Percentiles rank a stretch among this genome's conserved stretches.
phyloP scores from a whole-genome alignment of 1,140 invertebrate genomes.

The Drosophila lacertosa region DNA sequence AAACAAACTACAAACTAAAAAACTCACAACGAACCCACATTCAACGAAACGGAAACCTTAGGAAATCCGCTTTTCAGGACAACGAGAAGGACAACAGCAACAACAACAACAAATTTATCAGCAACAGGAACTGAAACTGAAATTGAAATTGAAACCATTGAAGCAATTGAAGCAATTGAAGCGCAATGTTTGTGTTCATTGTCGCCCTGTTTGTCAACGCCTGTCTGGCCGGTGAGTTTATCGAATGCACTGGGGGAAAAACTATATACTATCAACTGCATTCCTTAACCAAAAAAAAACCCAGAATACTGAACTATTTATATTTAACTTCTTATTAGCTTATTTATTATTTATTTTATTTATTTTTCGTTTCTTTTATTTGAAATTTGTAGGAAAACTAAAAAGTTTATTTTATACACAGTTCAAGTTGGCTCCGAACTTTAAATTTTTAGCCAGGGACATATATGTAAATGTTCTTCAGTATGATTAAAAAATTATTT shows the following conservation, averaged over 20 bases:
- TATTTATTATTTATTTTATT: too few species aligned
- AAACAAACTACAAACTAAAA: constrained; percentile 5
- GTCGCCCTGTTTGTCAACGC: constrained; percentile 78
- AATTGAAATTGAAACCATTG: constrained; percentile 49
- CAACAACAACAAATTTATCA: constrained; percentile 20
- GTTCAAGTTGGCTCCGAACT: too few species aligned
- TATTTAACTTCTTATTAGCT: too few species aligned
- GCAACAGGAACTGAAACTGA: constrained; percentile 14
- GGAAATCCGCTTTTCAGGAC: constrained; percentile 45
- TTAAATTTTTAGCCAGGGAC: too few species aligned
- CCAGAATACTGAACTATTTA: too few species aligned
- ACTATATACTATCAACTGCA: neutral
- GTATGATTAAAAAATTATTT: too few species aligned
- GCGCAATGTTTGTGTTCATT: constrained; percentile 77
- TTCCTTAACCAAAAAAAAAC: too few species aligned
- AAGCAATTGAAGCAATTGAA: constrained; percentile 54
- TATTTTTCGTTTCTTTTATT: too few species aligned
- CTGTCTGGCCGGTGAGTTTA: constrained; percentile 80
- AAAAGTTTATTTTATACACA: too few species aligned
- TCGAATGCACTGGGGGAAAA: neutral
- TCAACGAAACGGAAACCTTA: constrained; percentile 53
- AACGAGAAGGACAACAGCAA: constrained; percentile 36
- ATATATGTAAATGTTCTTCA: too few species aligned
- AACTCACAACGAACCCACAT: constrained; percentile 22
- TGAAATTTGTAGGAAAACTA: too few species aligned